Conservation (phyloP, 2,888 invertebrate genomes). For the Eutolmus rufibarbis region DNA sequence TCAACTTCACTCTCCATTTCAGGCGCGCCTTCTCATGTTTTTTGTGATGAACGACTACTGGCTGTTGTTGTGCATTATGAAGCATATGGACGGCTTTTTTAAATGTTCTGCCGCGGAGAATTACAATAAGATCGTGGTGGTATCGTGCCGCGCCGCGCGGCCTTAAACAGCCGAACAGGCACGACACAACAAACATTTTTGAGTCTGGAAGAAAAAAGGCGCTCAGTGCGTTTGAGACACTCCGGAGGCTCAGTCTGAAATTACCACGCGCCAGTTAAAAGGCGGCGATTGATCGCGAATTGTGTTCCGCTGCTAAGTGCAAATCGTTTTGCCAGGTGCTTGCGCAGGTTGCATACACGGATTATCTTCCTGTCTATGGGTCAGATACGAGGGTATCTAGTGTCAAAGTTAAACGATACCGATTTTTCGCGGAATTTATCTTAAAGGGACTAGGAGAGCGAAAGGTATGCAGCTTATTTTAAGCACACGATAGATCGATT, state of each 20-base stretch:
- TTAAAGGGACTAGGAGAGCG: not conserved
- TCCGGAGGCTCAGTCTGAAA: conserved; percentile 25
- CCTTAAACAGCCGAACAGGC: not conserved
- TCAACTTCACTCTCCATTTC: conserved; percentile 29
- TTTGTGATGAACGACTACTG: not conserved
- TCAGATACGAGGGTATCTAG: not conserved
- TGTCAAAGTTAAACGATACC: not conserved
- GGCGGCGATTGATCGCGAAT: conserved; percentile 27
- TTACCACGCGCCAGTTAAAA: conserved; percentile 22
- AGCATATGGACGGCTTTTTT: not conserved
- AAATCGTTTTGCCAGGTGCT: not conserved
- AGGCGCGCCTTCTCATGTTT: conserved; percentile 6
- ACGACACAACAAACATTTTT: conserved; percentile 30
- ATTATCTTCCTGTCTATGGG: not conserved
- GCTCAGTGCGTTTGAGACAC: conserved; percentile 34
- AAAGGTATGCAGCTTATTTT: not conserved
- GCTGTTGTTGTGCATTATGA: not conserved
- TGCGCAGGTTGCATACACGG: not conserved
- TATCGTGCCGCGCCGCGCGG: not conserved
- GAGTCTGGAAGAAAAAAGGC: conserved; percentile 24
- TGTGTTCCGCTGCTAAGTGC: conserved; percentile 8
- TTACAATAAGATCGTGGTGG: not conserved
- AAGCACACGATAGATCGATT: not conserved
- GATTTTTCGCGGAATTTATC: not conserved
- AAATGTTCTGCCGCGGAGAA: not conserved